Percentiles rank a stretch among this genome's conserved stretches.
Conservation (phyloP, 1,140 invertebrate species). For the Ooceraea biroi region DNA sequence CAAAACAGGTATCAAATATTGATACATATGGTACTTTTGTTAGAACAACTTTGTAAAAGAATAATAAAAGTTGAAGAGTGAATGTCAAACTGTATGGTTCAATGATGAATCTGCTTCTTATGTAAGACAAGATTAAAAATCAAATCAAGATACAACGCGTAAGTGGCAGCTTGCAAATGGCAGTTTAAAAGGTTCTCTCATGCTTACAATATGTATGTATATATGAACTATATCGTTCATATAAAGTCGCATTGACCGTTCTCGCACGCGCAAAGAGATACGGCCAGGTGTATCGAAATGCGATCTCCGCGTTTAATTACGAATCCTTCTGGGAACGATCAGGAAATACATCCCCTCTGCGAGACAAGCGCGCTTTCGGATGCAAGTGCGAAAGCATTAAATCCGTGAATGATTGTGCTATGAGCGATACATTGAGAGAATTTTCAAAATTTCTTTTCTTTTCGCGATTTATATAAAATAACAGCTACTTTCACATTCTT, state of each 20-base stretch:
- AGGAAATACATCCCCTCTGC: slow-evolving; percentile 42
- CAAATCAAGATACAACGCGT: neutral
- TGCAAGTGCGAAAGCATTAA: slow-evolving; percentile 21
- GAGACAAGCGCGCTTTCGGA: slow-evolving; percentile 21
- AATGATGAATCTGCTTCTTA: slow-evolving; percentile 3
- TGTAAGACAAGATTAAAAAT: slow-evolving; percentile 56
- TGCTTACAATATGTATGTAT: no score
- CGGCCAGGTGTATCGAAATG: slow-evolving; percentile 72
- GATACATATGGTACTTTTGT: no score
- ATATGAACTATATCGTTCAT: no score
- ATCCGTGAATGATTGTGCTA: slow-evolving; percentile 8
- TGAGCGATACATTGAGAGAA: slow-evolving; percentile 1
- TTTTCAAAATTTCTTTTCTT: slow-evolving; percentile 14
- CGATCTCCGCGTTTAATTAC: slow-evolving; percentile 77
- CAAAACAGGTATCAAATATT: no score
- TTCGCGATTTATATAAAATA: slow-evolving; percentile 5
- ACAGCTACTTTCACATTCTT: neutral
- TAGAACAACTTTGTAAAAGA: no score
- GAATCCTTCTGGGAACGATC: slow-evolving; percentile 78
- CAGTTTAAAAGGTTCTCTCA: no score
- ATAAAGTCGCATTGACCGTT: slow-evolving; percentile 62
- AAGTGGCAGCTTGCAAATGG: slow-evolving; percentile 25
- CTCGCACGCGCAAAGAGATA: slow-evolving; percentile 69
- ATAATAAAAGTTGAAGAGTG: no score
- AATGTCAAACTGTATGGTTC: no score